Conservation (phyloP, 2,113 vertebrate genomes). For the Rissa tridactyla region DNA sequence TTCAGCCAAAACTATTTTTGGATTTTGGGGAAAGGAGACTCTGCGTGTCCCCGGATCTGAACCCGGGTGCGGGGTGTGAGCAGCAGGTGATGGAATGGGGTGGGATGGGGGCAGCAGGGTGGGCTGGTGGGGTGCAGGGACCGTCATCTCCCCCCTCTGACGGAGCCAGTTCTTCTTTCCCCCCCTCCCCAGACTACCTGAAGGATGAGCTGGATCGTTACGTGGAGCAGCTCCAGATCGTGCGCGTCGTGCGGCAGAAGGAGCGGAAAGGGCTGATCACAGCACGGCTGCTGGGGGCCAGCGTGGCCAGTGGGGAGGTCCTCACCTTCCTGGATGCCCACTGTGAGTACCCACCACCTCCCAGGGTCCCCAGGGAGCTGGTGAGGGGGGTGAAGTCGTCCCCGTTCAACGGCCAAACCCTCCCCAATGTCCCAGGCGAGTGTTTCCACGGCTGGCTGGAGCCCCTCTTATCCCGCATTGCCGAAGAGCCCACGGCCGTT, state of each 20-base stretch:
- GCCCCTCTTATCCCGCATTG: slow-evolving; percentile 88
- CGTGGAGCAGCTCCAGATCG: slow-evolving; percentile 84
- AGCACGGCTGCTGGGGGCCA: slow-evolving; percentile 89
- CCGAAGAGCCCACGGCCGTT: slow-evolving; percentile 87
- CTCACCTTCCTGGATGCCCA: slow-evolving; percentile 95
- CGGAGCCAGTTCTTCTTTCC: accelerated
- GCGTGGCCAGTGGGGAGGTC: slow-evolving; percentile 84
- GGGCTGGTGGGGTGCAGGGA: background rate
- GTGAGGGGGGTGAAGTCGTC: accelerated
- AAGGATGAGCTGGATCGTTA: slow-evolving; percentile 82
- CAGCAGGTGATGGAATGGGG: no score
- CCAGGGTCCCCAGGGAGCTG: accelerated
- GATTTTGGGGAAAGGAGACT: background rate
- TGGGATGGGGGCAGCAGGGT: background rate
- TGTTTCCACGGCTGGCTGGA: slow-evolving; percentile 97
- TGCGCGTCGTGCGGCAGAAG: slow-evolving; percentile 85
- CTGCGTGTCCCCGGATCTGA: accelerated
- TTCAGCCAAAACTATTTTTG: background rate
- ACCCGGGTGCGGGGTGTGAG: accelerated
- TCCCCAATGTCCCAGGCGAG: slow-evolving; percentile 79
- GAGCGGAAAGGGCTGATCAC: slow-evolving; percentile 95
- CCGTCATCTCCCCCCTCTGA: accelerated
- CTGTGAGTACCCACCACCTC: slow-evolving; percentile 78
- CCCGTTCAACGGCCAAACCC: background rate
- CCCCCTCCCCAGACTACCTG: slow-evolving; percentile 78